Conservation (phyloP, 2,797 vertebrate species). For the Pipistrellus pygmaeus region DNA sequence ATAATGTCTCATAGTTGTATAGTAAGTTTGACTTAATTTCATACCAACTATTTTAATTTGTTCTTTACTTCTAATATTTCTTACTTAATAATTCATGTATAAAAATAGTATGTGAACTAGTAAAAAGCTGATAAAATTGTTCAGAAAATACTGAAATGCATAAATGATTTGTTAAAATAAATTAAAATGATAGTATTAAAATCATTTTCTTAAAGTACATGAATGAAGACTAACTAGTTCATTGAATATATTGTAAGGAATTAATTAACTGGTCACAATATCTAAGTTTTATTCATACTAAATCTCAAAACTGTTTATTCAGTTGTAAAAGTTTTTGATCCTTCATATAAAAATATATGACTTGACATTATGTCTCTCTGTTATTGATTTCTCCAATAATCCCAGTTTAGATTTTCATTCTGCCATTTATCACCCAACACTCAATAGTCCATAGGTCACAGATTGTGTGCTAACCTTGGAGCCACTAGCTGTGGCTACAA, state of each 20-base stretch:
- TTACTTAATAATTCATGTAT: neutral
- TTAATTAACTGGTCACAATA: neutral
- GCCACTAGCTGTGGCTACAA: neutral
- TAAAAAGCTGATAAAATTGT: neutral
- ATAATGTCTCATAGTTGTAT: neutral
- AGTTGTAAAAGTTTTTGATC: neutral
- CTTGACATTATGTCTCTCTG: neutral
- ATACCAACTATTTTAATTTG: neutral
- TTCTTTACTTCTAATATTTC: conserved; percentile 42
- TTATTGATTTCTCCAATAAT: neutral
- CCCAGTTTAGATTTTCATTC: neutral
- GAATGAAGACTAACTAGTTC: neutral
- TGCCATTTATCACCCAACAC: neutral
- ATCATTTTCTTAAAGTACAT: neutral
- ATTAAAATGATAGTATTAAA: neutral
- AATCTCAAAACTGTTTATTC: neutral
- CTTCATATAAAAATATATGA: neutral
- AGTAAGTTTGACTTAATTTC: neutral
- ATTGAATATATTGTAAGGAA: neutral
- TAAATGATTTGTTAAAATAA: conserved; percentile 20
- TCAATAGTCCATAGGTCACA: neutral
- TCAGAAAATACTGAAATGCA: neutral
- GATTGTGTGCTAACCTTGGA: neutral
- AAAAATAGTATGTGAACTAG: neutral
- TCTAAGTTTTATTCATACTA: neutral